Conservation (phyloP, 2,888 invertebrate species). For the Ceriagrion tenellum region DNA sequence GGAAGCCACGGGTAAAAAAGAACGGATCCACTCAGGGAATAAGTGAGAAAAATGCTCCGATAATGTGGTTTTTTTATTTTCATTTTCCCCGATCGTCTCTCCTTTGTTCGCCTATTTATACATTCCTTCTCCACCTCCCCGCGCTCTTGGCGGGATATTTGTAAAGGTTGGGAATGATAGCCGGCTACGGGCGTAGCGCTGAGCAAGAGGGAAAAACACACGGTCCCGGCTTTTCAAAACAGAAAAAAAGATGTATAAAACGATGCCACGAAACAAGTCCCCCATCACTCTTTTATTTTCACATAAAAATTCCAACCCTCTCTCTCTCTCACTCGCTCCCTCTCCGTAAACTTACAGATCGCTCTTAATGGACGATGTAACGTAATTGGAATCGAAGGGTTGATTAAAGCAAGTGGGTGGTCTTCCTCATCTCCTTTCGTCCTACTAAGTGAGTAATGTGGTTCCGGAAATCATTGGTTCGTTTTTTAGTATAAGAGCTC, state of each 20-base stretch:
- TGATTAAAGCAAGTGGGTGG: background rate
- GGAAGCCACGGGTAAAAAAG: background rate
- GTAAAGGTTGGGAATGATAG: background rate
- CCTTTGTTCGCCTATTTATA: constrained; percentile 26
- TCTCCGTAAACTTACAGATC: background rate
- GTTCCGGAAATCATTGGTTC: constrained; percentile 46
- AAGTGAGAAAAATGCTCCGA: background rate
- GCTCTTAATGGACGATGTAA: constrained; percentile 42
- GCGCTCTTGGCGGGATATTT: background rate
- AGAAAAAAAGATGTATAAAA: background rate
- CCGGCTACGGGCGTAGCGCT: background rate
- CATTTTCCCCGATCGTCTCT: background rate
- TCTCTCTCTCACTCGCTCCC: background rate
- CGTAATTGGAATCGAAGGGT: constrained; percentile 52
- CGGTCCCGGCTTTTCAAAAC: background rate
- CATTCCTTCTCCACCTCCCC: background rate
- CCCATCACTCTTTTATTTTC: background rate
- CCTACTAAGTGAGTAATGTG: constrained; percentile 56
- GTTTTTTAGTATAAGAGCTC: background rate
- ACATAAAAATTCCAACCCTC: background rate
- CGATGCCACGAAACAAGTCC: background rate
- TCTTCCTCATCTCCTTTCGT: background rate
- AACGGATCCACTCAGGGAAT: background rate
- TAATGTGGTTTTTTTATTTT: background rate
- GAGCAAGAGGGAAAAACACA: background rate